These are phyloP conservation scores for Gyps fulvus DNA, from an alignment of 2,113 vertebrate genomes.

Conservation along the genomic window DNA sequence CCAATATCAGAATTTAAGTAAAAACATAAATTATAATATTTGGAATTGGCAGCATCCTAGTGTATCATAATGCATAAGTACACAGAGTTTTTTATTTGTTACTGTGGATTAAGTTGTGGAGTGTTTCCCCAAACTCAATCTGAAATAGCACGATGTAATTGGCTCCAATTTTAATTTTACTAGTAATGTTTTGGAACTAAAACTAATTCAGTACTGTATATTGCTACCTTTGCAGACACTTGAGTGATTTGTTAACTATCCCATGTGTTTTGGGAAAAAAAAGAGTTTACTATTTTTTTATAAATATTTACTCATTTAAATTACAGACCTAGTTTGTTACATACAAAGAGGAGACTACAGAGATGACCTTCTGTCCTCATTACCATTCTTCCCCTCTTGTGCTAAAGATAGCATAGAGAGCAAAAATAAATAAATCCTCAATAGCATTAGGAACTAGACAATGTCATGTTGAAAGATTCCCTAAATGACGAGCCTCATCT, in stretches of 20 bases:
- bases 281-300: not conserved
- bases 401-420: conserved; percentile 41
- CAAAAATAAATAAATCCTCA: conserved; percentile 62
- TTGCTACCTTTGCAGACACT: not conserved
- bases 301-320: not conserved
- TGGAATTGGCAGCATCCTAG: not conserved
- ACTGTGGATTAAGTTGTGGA: rapidly evolving
- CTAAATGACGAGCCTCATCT: not conserved
- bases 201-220: not conserved
- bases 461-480: conserved; percentile 26
- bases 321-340: not conserved
- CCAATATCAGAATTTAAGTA: not conserved
- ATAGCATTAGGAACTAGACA: conserved; percentile 44
- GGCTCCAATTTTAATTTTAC: not conserved
- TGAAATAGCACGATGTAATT: rapidly evolving
- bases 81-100: not conserved
- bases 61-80: not conserved
- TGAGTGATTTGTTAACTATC: not conserved
- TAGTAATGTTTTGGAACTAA: not conserved
- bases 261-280: not conserved
- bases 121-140: not conserved
- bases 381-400: not conserved
- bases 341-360: not conserved
- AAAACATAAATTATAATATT: not conserved
- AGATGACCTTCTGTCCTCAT: not conserved